Evolutionary conservation across 2,888 invertebrate genomes (phyloP), one percentile per base, ranked within the genome.

Genomic region (Blastobasis lacticolella): DNA sequence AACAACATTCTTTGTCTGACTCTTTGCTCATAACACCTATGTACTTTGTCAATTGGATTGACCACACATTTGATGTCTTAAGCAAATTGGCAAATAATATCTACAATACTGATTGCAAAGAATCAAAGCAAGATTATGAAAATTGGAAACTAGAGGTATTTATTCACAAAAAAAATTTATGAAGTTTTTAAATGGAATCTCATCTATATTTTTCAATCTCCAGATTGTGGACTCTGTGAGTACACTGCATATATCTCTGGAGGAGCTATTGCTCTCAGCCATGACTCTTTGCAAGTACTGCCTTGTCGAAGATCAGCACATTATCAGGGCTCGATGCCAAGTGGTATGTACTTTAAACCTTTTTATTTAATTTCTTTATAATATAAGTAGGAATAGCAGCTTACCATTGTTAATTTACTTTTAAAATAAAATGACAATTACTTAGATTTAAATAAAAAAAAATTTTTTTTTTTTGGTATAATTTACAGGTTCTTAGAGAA

Each of bases 321-420:
- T 88, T 55, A 81, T 91, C 9, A 88, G 86, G 68, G 90, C 90
- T 10, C 74, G 89, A 40, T 88, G 90, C 58, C 89, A 90, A 80
- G 84, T 89, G 62, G 90, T 90, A 76, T 69, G 76, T 9, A n/a
- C 8, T 42, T 40, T 8, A 40, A 40, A 42, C 42, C 9, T 5
- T 8, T 42, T 9, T 9, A 42, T 8, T n/a, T 42, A 8, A 42
- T 7, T 5, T 42, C 42, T 42, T 42, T 42, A 1, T 1, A n/a
- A 42, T 42, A 5, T 42, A 1, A 9, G 7, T 42, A 5, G 42
- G 42, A 5, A 8, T 9, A 8, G 4, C 6, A 3, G 40, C 40
- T 23, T 23, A 23, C 23, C 23, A 23, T 23, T 23, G 23, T 23
- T 23, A 2, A 23, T 1, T 23, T 23, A 1, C 2, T 23, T 23